Percentiles rank a stretch among this genome's conserved stretches.
Conservation (phyloP, 2,797 vertebrate genomes). For the Aselliscus stoliczkanus region DNA sequence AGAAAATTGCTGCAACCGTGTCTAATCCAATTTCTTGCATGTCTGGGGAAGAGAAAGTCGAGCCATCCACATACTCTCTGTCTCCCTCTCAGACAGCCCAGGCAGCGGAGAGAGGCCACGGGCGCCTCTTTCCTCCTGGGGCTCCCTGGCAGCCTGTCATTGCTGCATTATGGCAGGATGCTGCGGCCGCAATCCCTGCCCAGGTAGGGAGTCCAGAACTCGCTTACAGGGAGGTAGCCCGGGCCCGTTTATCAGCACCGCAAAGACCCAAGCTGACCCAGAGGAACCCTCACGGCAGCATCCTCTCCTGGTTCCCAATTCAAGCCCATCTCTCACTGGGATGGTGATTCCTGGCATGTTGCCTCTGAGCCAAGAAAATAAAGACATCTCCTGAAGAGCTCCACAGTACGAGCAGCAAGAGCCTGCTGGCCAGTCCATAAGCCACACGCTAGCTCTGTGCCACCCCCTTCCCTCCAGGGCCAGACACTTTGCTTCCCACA, state of each 20-base stretch:
- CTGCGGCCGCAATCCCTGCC: not conserved
- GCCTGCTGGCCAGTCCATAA: not conserved
- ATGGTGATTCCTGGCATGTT: not conserved
- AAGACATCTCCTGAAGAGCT: not conserved
- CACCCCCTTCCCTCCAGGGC: not conserved
- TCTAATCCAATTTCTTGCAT: conserved; percentile 6
- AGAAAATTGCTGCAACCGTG: not conserved
- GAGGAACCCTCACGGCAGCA: not conserved
- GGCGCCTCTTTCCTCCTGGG: not conserved
- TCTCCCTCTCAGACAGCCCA: not conserved
- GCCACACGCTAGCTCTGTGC: not conserved
- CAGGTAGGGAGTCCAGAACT: not conserved
- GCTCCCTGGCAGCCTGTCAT: conserved; percentile 60
- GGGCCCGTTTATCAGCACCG: not conserved
- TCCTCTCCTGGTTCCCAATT: not conserved
- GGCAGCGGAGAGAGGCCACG: not conserved
- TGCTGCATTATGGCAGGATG: conserved; percentile 55
- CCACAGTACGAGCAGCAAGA: not conserved
- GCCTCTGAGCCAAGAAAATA: not conserved
- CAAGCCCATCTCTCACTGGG: conserved; percentile 7
- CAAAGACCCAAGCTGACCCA: not conserved
- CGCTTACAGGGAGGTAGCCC: not conserved
- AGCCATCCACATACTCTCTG: not conserved
- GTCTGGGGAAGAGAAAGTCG: not conserved
- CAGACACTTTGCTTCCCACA: not conserved